Evolutionary conservation across 2,113 vertebrate genomes (phyloP).

Genomic region (Callaeas wilsoni): DNA sequence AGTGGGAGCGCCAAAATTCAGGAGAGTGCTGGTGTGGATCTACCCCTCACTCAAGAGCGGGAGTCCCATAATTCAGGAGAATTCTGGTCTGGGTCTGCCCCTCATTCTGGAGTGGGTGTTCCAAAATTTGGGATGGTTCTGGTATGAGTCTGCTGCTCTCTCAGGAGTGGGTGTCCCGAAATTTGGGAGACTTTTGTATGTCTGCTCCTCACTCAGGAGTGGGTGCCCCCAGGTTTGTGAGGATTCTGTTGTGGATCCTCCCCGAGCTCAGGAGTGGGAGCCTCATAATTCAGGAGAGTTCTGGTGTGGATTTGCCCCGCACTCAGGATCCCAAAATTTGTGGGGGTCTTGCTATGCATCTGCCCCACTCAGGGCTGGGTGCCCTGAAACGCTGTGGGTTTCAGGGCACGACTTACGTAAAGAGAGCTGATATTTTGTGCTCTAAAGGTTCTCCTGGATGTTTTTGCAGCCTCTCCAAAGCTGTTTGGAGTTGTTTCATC

Average conservation of each 20-base stretch:
- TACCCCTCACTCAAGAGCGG: background rate
- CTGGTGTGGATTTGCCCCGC: background rate
- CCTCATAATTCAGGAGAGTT: background rate
- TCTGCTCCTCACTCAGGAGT: background rate
- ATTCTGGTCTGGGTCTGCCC: background rate
- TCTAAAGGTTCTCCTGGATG: background rate
- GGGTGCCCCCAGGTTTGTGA: background rate
- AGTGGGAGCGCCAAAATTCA: rapidly evolving
- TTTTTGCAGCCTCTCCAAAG: background rate
- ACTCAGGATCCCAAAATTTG: background rate
- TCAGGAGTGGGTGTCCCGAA: background rate
- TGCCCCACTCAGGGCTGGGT: background rate
- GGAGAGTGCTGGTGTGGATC: background rate
- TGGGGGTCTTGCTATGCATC: background rate
- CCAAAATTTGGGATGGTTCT: background rate
- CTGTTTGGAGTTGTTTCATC: background rate
- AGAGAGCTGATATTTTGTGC: background rate
- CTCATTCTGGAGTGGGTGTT: background rate
- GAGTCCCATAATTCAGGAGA: rapidly evolving
- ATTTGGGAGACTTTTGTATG: background rate
- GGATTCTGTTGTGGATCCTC: background rate
- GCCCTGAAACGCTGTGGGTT: background rate
- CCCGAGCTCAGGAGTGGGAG: background rate
- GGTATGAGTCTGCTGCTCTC: background rate
- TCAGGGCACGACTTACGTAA: background rate